Evolutionary conservation across 2,113 vertebrate species (phyloP).

Genomic region (Ailuropoda melanoleuca): DNA sequence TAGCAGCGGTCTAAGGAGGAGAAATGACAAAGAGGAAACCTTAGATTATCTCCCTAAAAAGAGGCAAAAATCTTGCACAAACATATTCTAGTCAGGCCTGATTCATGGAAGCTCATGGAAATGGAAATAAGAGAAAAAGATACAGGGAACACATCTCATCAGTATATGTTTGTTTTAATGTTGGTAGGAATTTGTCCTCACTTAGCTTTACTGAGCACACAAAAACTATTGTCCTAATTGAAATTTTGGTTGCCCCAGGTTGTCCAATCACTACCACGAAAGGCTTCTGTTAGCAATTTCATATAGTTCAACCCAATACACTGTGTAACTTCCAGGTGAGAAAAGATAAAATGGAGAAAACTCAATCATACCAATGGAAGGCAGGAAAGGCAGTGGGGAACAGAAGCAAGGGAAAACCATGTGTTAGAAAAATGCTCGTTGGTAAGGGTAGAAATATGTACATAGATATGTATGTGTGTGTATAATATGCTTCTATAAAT

Average conservation of each 20-base stretch:
- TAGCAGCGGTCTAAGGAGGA: neutral
- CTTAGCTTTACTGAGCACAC: neutral
- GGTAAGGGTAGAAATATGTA: slow-evolving; percentile 68
- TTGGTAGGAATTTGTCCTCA: neutral
- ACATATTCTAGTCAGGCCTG: neutral
- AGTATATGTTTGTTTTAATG: neutral
- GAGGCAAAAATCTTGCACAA: neutral
- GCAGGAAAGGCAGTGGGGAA: neutral
- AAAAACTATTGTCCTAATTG: neutral
- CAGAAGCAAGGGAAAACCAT: neutral
- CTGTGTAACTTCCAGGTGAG: neutral
- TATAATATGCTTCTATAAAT: slow-evolving; percentile 78
- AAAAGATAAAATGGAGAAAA: neutral
- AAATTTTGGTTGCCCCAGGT: neutral
- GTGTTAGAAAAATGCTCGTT: slow-evolving; percentile 78
- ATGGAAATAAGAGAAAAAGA: neutral
- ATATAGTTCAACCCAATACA: neutral
- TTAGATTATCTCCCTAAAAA: neutral
- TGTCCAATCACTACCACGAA: neutral
- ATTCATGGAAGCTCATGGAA: neutral
- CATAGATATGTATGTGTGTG: slow-evolving; percentile 80
- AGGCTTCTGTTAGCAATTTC: neutral
- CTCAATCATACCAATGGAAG: neutral
- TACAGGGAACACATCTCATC: neutral
- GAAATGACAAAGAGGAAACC: neutral